Percentiles rank a stretch among this genome's conserved stretches.
Conservation (phyloP, 2,113 vertebrate species). For the Orycteropus afer region DNA sequence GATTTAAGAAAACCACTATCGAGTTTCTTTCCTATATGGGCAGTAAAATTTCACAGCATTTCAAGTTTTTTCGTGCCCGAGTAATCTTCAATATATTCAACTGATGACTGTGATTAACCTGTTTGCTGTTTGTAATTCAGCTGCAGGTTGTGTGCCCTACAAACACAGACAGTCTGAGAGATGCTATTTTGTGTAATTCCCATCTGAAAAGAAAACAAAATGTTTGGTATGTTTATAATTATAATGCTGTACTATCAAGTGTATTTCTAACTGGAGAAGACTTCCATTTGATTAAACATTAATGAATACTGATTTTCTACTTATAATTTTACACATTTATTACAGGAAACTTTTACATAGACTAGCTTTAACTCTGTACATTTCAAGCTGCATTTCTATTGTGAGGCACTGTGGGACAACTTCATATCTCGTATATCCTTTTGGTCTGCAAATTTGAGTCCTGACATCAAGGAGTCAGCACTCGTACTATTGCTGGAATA, state of each 20-base stretch:
- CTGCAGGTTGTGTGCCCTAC: constrained; percentile 16
- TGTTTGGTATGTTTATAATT: background rate
- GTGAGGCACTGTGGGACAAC: background rate
- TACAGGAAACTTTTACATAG: background rate
- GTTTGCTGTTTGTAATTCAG: constrained; percentile 43
- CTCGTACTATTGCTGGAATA: too few species aligned
- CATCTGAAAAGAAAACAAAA: background rate
- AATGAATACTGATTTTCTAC: too few species aligned
- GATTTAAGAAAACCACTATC: constrained; percentile 16
- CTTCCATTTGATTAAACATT: too few species aligned
- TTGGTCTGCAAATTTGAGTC: background rate
- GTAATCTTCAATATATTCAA: constrained; percentile 4
- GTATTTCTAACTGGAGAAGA: background rate
- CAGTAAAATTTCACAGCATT: constrained; percentile 37
- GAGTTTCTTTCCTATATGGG: constrained; percentile 3
- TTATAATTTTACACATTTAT: background rate
- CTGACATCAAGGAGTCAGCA: background rate
- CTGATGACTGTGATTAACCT: background rate
- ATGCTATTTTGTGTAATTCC: background rate
- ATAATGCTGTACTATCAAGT: background rate
- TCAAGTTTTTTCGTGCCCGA: background rate
- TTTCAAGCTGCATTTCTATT: background rate
- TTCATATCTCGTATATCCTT: background rate
- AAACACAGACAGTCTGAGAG: background rate
- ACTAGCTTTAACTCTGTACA: background rate